Base-by-base conservation (phyloP, 2,797 vertebrate genomes). In the Knipowitschia caucasica region DNA sequence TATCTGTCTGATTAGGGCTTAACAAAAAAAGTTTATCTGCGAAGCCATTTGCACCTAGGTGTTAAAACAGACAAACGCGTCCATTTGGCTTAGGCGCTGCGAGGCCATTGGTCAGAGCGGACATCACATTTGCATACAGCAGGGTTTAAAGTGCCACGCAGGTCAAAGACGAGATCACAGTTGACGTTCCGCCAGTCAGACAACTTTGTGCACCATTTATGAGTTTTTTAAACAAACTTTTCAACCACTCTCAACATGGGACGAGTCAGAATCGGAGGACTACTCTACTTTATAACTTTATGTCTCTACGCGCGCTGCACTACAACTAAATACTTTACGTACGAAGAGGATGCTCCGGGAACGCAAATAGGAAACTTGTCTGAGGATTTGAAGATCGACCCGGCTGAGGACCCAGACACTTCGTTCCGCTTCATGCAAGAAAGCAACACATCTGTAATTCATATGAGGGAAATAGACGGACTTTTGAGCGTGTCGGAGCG, bases 371-470 rank as follows among this genome's bases (percentile, higher is more conserved):
- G 87, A 27, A 81, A 88, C 56, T 64, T 90, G 25, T 85, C 84
- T 4, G 59, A 69, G 40, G 84, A 90, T 38, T 29, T 88, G n/a
- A 80, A 78, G 62, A 85, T 90, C 21, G 82, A 88, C 60, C 86
- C 77, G 0, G 68, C 67, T 1, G 73, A 86, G 18, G 67, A 86
- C 62, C 77, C 69, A 0, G 80, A 76, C 25, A 85, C 77, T 0
- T 86, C 83, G 0, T 92, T 92, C 44, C 61, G 64, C 38, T 87
- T 86, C 30, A 89, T 89, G 81, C 90, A 89, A 31, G 78, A 87
- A 23, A 86, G 73, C 27, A 91, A 87, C 64, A 87, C 72, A 0
- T 88, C 88, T 3, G 43, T 86, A 35, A 64, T 92, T 4, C n/a
- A 59, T 0, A 84, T 93, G 81, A 54, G 72, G 27, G 63, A 88